Base-by-base conservation (phyloP, 2,888 invertebrate genomes). In the Thymelicus lineola region DNA sequence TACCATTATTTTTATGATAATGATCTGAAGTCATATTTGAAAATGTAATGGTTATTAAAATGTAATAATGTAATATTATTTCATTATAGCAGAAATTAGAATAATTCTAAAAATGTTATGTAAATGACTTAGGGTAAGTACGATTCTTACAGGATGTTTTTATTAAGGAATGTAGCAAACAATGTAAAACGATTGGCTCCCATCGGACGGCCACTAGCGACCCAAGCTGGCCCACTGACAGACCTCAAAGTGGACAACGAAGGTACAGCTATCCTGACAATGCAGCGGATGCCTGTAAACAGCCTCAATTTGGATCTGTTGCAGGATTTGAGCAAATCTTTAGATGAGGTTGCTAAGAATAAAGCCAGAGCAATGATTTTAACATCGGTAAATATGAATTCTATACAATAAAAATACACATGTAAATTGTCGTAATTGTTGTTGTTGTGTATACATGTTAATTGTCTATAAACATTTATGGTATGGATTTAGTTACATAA, bases 261-360 rank as follows among this genome's bases (percentile, higher is more conserved):
- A 77, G 97, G 97, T 12, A 92, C 97, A 53, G 96, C 97, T 3
- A 95, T 95, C 0, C 88, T 98, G 66, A 96, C 96, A 0, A 94
- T 98, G 95, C 96, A 96, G 81, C 94, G 96, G 70, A 93, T 95
- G 7, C 98, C 98, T 6, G 98, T 98, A 0, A 98, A 98, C 90
- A 96, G 97, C 69, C 91, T 98, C 5, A 98, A 97, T 82, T 87
- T 96, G 45, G 97, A 97, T 20, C 86, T 97, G 15, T 82, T 97
- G 17, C 93, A 94, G 67, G 96, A 95, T 66, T 84, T 98, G 5
- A 94, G 91, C 55, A 93, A 94, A 72, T 91, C 96, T 0, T 85
- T 98, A 1, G 95, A 95, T 76, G 95, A 96, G 77, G 90, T 97
- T 1, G 95, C 95, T 64, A 95, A 95, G 72, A 95, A 96, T 75